Conservation (phyloP, 1,140 invertebrate species). For the Wasmannia auropunctata region DNA sequence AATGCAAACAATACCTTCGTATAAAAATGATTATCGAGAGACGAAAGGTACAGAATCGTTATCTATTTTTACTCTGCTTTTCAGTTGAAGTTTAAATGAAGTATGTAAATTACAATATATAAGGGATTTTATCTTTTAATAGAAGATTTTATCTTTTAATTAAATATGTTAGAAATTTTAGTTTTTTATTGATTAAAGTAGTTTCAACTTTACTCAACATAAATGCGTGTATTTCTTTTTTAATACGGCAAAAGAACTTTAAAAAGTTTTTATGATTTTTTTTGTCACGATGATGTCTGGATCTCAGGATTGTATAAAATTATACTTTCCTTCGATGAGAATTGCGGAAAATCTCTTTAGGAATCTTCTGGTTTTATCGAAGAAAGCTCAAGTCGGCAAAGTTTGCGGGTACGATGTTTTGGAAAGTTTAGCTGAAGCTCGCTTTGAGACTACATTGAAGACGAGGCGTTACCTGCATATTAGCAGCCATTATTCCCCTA, state of each 20-base stretch:
- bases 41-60: neutral
- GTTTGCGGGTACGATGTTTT: neutral
- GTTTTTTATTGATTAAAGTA: neutral
- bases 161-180: neutral
- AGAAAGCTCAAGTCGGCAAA: neutral
- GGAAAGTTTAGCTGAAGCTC: conserved; percentile 10
- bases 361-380: neutral
- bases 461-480: conserved; percentile 15
- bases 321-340: too few relatives aligned
- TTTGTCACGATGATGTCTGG: neutral
- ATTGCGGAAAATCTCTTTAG: neutral
- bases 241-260: neutral
- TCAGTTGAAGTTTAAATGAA: neutral
- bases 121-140: neutral
- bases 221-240: neutral
- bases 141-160: too few relatives aligned
- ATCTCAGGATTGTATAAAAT: too few relatives aligned
- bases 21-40: conserved; percentile 1
- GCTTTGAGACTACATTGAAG: conserved; percentile 16
- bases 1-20: neutral
- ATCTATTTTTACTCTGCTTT: neutral
- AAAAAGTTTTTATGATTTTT: neutral
- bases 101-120: neutral
- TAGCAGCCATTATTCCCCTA: conserved; percentile 19
- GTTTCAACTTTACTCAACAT: neutral